Evolutionary conservation across 2,797 vertebrate genomes (phyloP).

Genomic region (Pseudomugil tenellus): DNA sequence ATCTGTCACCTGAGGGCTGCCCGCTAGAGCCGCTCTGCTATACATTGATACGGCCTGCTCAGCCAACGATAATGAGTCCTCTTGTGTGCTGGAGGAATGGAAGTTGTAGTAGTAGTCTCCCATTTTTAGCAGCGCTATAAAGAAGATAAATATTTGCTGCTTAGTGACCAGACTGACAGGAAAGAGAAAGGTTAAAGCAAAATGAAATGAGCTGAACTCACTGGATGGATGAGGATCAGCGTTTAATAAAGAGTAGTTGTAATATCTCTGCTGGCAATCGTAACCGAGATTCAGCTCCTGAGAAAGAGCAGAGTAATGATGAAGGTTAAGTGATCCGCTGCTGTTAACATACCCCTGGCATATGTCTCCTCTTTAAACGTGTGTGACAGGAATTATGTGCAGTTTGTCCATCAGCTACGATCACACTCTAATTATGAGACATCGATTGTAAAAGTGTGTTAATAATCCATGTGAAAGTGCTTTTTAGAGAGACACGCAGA

Average conservation of each 20-base stretch:
- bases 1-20: slow-evolving; percentile 90
- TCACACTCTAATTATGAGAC: slow-evolving; percentile 22
- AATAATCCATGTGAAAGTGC: slow-evolving; percentile 18
- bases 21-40: slow-evolving; percentile 85
- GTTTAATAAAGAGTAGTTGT: slow-evolving; percentile 91
- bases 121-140: slow-evolving; percentile 90
- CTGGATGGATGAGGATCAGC: slow-evolving; percentile 86
- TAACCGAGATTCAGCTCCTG: slow-evolving; percentile 84
- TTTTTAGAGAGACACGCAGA: background rate
- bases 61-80: slow-evolving; percentile 73
- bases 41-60: slow-evolving; percentile 88
- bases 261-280: slow-evolving; percentile 91
- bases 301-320: slow-evolving; percentile 37
- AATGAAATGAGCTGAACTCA: slow-evolving; percentile 78
- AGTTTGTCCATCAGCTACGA: slow-evolving; percentile 29
- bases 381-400: slow-evolving; percentile 33
- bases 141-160: slow-evolving; percentile 65
- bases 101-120: slow-evolving; percentile 89
- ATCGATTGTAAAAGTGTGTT: slow-evolving; percentile 18
- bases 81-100: slow-evolving; percentile 44
- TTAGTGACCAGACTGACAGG: slow-evolving; percentile 50
- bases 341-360: slow-evolving; percentile 44
- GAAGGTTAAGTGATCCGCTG: slow-evolving; percentile 43
- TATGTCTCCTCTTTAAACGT: slow-evolving; percentile 21
- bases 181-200: slow-evolving; percentile 40